These are phyloP conservation scores for Bombus soroeensis DNA, from an alignment of 1,140 invertebrate species.

Conservation along the genomic window DNA sequence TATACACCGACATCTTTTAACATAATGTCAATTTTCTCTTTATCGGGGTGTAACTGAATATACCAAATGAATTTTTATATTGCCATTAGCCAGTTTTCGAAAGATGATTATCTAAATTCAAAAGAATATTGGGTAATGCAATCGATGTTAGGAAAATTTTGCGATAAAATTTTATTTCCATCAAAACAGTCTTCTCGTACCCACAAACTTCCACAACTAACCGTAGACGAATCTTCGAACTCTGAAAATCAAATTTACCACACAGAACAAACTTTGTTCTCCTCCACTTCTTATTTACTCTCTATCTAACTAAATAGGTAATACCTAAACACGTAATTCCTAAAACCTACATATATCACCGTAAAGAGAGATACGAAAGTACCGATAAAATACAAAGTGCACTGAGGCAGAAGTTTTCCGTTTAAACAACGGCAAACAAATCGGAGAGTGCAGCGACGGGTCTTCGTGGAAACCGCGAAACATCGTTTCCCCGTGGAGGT, in stretches of 20 bases:
- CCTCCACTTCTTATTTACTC: fast-evolving
- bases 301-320: neutral
- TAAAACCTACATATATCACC: neutral
- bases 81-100: too few species aligned
- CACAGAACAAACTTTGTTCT: neutral
- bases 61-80: too few species aligned
- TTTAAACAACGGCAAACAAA: neutral
- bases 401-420: neutral
- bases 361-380: neutral
- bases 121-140: too few species aligned
- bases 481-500: neutral
- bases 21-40: too few species aligned
- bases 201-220: too few species aligned
- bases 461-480: neutral
- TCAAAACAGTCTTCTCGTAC: too few species aligned
- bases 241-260: neutral
- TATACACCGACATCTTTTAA: too few species aligned
- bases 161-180: too few species aligned
- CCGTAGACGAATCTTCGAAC: neutral
- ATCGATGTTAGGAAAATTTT: too few species aligned
- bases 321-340: neutral
- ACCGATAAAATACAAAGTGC: neutral
- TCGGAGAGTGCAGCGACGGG: too few species aligned
- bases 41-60: too few species aligned
- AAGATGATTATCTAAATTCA: too few species aligned